These are phyloP conservation scores for Orchestes rusci DNA, from an alignment of 2,888 invertebrate genomes.

Conservation along the genomic window DNA sequence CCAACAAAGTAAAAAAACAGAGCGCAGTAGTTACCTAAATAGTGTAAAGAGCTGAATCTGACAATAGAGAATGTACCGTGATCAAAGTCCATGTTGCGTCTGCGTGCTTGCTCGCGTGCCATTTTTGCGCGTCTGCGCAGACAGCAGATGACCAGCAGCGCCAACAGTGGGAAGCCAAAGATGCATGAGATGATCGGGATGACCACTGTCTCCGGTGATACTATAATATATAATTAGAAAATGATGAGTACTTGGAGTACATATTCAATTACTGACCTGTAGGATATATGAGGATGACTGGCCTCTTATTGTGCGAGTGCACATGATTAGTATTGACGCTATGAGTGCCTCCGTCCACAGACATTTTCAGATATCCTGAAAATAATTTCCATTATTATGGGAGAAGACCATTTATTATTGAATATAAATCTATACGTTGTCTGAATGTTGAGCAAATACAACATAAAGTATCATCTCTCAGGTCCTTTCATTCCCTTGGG, in stretches of 20 bases:
- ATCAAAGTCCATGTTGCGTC: conserved; percentile 74
- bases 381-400: no score
- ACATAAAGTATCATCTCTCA: no score
- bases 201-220: conserved; percentile 80
- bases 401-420: no score
- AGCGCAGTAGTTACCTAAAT: conserved; percentile 52
- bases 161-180: conserved; percentile 80
- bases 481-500: no score
- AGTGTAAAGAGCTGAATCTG: conserved; percentile 65
- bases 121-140: conserved; percentile 74
- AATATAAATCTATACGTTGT: no score
- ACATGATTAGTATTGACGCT: conserved; percentile 29
- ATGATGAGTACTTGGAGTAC: not conserved
- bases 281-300: conserved; percentile 65
- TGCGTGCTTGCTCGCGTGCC: conserved; percentile 73
- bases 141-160: conserved; percentile 81
- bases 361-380: no score
- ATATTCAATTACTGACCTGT: conserved; percentile 55
- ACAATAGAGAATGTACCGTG: conserved; percentile 78
- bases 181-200: conserved; percentile 86
- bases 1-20: conserved; percentile 15
- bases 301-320: conserved; percentile 57
- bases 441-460: no score
- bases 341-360: no score
- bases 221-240: conserved; percentile 46